Percentiles rank a stretch among this genome's conserved stretches.
phyloP scores from a whole-genome alignment of 2,797 vertebrate species.

The Botia kubotai region DNA sequence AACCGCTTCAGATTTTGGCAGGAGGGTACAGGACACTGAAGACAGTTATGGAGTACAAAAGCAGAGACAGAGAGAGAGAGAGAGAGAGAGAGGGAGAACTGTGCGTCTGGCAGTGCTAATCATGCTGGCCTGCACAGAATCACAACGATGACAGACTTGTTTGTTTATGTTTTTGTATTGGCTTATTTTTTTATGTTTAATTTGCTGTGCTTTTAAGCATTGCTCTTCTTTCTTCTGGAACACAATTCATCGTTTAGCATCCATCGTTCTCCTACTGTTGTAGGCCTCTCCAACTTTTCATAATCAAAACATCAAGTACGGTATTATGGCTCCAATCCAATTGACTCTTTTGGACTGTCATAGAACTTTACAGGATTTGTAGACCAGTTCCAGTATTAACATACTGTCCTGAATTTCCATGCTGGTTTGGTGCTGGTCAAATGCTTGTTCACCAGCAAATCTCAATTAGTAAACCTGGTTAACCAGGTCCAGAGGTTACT shows the following conservation, averaged over 20 bases:
- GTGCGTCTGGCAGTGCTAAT: constrained; percentile 46
- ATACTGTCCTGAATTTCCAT: background rate
- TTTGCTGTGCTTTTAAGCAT: constrained; percentile 30
- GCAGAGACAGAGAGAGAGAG: constrained; percentile 39
- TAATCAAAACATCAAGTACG: constrained; percentile 29
- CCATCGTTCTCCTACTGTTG: constrained; percentile 27
- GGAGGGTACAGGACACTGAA: constrained; percentile 48
- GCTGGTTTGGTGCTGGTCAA: too few relatives aligned
- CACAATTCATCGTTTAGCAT: constrained; percentile 26
- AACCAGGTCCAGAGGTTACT: too few relatives aligned
- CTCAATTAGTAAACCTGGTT: too few relatives aligned
- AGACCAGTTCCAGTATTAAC: background rate
- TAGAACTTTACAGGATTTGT: constrained; percentile 26
- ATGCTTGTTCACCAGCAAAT: too few relatives aligned
- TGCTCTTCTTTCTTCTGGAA: constrained; percentile 5
- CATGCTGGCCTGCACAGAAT: constrained; percentile 35
- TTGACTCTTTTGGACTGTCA: constrained; percentile 24
- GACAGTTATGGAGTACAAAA: constrained; percentile 42
- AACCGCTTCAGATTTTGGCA: constrained; percentile 59
- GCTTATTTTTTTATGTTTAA: constrained; percentile 25
- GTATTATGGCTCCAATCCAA: constrained; percentile 17
- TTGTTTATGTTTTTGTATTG: constrained; percentile 49
- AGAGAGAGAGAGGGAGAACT: background rate
- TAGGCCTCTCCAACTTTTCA: constrained; percentile 34
- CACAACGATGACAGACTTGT: constrained; percentile 32